Evolutionary conservation across 2,113 vertebrate genomes (phyloP).

Genomic region (Lampris incognitus): DNA sequence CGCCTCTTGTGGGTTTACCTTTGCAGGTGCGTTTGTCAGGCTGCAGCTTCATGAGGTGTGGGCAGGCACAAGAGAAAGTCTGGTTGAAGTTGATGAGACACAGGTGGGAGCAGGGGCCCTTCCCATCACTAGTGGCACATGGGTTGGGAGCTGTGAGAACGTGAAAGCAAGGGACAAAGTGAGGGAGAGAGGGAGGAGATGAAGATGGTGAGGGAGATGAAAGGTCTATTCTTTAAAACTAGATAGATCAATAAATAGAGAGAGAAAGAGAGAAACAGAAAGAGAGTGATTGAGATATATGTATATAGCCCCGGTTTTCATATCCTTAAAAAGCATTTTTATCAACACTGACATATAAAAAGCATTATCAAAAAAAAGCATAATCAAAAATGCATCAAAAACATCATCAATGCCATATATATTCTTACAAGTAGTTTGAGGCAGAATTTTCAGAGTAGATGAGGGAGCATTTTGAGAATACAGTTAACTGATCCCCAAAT

Average conservation of each 20-base stretch:
- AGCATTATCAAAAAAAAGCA: background rate
- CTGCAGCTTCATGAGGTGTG: constrained; percentile 96
- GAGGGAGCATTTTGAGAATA: background rate
- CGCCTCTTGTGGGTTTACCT: constrained; percentile 79
- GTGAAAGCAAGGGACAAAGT: constrained; percentile 5
- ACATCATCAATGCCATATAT: background rate
- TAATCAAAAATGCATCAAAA: no score
- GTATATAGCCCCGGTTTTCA: no score
- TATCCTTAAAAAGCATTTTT: background rate
- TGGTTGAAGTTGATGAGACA: constrained; percentile 98
- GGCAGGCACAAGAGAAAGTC: constrained; percentile 93
- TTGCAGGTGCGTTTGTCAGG: constrained; percentile 92
- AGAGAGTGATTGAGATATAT: background rate
- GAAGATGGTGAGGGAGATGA: background rate
- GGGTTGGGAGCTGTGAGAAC: constrained; percentile 89
- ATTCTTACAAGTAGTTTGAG: background rate
- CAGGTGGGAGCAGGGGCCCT: constrained; percentile 92
- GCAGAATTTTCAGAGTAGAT: background rate
- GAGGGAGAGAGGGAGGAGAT: background rate
- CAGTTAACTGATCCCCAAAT: background rate
- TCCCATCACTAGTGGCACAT: constrained; percentile 89
- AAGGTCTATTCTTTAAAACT: background rate
- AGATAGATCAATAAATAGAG: constrained; percentile 1
- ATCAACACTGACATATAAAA: no score
- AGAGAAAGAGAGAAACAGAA: background rate